These are phyloP conservation scores for Hydractinia symbiolongicarpus DNA, from an alignment of 30 jellyfish, hydroid and myxozoan species.

Conservation along the genomic window DNA sequence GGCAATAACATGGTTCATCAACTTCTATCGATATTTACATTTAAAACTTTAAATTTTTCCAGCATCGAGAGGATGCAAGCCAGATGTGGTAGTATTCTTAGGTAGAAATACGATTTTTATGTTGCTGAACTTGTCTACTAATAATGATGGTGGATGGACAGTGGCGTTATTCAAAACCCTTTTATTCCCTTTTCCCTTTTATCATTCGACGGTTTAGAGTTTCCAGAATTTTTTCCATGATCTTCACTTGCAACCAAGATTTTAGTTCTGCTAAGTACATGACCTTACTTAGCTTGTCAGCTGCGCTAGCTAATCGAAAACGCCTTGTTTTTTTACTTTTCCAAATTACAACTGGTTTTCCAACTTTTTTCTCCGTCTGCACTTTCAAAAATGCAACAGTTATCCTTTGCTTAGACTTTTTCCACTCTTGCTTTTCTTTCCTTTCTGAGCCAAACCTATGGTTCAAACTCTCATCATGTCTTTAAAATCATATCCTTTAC, in stretches of 20 bases:
- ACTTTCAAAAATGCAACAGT: constrained; percentile 26
- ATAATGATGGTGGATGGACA: constrained; percentile 10
- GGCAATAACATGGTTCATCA: too few relatives aligned
- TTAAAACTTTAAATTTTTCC: too few relatives aligned
- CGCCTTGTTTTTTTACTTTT: constrained; percentile 23
- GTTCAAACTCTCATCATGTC: too few relatives aligned
- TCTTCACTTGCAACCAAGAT: constrained; percentile 30
- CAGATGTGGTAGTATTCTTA: too few relatives aligned
- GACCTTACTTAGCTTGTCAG: constrained; percentile 28
- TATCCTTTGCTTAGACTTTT: constrained; percentile 9
- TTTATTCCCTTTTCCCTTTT: constrained; percentile 23
- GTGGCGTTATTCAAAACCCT: constrained; percentile 39
- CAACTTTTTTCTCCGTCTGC: constrained; percentile 33
- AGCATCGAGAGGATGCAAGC: too few relatives aligned
- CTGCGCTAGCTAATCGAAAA: constrained; percentile 14
- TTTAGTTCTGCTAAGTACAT: constrained; percentile 23
- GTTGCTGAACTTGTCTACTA: too few relatives aligned
- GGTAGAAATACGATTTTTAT: too few relatives aligned
- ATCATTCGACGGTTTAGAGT: constrained; percentile 12
- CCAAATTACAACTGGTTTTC: constrained; percentile 30
- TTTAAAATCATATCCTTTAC: too few relatives aligned
- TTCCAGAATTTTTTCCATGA: constrained; percentile 26
- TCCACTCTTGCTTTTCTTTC: too few relatives aligned
- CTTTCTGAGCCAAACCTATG: too few relatives aligned
- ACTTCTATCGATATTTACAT: too few relatives aligned